Percentiles rank a stretch among this genome's conserved stretches.
Evolutionary conservation across 2,888 invertebrate species (phyloP).

Genomic region (Lymantria dispar): DNA sequence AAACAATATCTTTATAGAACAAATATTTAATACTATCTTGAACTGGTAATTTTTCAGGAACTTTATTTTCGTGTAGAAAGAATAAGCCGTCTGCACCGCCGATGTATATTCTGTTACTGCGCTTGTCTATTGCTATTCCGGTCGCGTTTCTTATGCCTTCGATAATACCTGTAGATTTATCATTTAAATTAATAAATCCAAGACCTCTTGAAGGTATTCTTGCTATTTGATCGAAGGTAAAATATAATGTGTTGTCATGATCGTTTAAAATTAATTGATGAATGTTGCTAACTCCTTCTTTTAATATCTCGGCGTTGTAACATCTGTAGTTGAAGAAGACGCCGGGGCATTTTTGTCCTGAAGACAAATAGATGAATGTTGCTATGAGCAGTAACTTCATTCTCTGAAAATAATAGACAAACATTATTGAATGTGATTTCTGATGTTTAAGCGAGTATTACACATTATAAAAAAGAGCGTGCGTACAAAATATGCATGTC

Average conservation of each 20-base stretch:
- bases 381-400: slow-evolving; percentile 40
- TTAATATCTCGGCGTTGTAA: slow-evolving; percentile 56
- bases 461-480: too few relatives aligned
- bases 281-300: slow-evolving; percentile 61
- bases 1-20: slow-evolving; percentile 50
- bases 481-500: too few relatives aligned
- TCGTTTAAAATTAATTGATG: slow-evolving; percentile 54
- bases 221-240: slow-evolving; percentile 60
- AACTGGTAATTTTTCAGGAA: slow-evolving; percentile 56
- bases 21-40: slow-evolving; percentile 54
- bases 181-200: slow-evolving; percentile 53
- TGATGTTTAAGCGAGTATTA: too few relatives aligned
- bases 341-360: slow-evolving; percentile 53
- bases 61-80: slow-evolving; percentile 51
- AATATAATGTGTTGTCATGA: slow-evolving; percentile 62
- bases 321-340: slow-evolving; percentile 55
- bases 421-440: too few relatives aligned
- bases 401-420: slow-evolving; percentile 17
- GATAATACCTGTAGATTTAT: slow-evolving; percentile 44
- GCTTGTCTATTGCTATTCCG: slow-evolving; percentile 58
- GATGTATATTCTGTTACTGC: slow-evolving; percentile 55
- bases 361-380: slow-evolving; percentile 31
- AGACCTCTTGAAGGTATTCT: slow-evolving; percentile 40
- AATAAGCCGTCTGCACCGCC: slow-evolving; percentile 64
- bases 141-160: slow-evolving; percentile 65